A percentile compares a stretch with the other conserved stretches of the same genome.
phyloP scores from a whole-genome alignment of 2,888 invertebrate genomes.

The Melanchra persicariae region DNA sequence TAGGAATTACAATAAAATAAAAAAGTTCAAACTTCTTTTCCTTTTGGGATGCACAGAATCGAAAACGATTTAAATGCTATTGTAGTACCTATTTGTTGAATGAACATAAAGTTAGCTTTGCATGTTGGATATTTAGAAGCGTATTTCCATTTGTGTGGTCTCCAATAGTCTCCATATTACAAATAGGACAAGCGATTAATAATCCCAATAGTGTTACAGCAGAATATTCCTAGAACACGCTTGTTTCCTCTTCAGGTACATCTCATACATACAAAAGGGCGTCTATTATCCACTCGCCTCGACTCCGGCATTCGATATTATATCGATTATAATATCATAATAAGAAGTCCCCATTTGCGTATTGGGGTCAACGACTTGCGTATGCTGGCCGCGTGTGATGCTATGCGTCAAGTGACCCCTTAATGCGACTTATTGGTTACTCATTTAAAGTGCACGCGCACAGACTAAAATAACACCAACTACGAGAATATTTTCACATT shows the following conservation, averaged over 20 bases:
- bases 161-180: constrained; percentile 26
- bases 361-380: constrained; percentile 87
- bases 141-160: constrained; percentile 48
- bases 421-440: constrained; percentile 89
- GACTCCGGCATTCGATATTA: constrained; percentile 64
- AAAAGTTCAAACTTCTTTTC: constrained; percentile 33
- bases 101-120: constrained; percentile 22
- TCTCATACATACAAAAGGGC: constrained; percentile 58
- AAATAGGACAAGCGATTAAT: constrained; percentile 51
- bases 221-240: constrained; percentile 46
- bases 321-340: constrained; percentile 75
- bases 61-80: constrained; percentile 30
- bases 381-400: constrained; percentile 84
- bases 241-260: constrained; percentile 56
- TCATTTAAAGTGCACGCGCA: constrained; percentile 84
- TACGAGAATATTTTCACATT: constrained; percentile 49
- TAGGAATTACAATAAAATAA: constrained; percentile 36
- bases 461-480: constrained; percentile 71
- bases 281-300: constrained; percentile 58
- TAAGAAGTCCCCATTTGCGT: constrained; percentile 80
- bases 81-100: constrained; percentile 31
- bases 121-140: constrained; percentile 29
- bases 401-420: constrained; percentile 88
- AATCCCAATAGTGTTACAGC: constrained; percentile 37
- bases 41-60: constrained; percentile 37